Evolutionary conservation across 2,888 invertebrate genomes (phyloP), one percentile per base, ranked within the genome.

Genomic region (Torymus tubicola): DNA sequence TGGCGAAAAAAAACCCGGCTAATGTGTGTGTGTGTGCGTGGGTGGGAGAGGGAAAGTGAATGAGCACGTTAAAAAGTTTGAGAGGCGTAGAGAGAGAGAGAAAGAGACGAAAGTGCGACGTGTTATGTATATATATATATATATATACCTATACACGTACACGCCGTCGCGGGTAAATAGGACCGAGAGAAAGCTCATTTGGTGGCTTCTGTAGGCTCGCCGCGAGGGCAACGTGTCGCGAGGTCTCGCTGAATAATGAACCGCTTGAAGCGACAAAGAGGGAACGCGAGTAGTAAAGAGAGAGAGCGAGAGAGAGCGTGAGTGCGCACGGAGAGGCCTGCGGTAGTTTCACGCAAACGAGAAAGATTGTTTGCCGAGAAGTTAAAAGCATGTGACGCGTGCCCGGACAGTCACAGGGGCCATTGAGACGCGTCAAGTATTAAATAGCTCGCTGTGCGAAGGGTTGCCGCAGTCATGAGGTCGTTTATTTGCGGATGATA

Each of bases 241-340:
- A 85, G 86, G 84, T 87, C 86, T 87, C 31, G 31, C 86, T 86
- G 84, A 85, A 86, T 87, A 88, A 88, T 87, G 87, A 87, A 87
- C 85, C 84, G 86, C 87, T 87, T 78, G 80, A 84, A 84, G 85
- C 85, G 82, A 77, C 81, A 78, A 73, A 76, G 79, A 18, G 16
- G 52, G 52, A 31, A 10, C 14, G 8, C 2, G 42, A 3, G 61
- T 2, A 13, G 24, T 21, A 11, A 5, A 42, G n/a, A 31, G 50
- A 24, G n/a, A 58, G 4, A 8, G 31, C 1, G 61, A 21, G 61
- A 61, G 61, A 21, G n/a, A 63, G 42, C 2, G 21, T 21, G 21
- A 21, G 21, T 21, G 21, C 21, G 1, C 31, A 5, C 31, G 2
- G 31, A 64, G 31, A 42, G 64, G 31, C 16, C 16, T 11, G 65